A percentile compares a stretch with the other conserved stretches of the same genome.
These are phyloP conservation scores for Aegithalos caudatus DNA, from an alignment of 2,113 vertebrate species.

Conservation along the genomic window DNA sequence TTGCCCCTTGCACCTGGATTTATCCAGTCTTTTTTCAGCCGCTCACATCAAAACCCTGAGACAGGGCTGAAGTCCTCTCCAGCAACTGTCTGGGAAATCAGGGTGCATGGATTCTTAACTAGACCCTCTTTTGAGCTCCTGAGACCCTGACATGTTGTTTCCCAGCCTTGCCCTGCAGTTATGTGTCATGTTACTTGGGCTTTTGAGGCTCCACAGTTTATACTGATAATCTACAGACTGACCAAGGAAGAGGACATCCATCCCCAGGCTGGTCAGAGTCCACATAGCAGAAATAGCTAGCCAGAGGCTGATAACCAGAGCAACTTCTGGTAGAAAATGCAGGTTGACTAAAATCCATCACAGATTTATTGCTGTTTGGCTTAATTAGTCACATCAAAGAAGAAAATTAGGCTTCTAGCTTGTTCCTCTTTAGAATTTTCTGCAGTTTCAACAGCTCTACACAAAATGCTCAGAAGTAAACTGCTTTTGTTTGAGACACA, in stretches of 20 bases:
- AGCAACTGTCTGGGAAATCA: neutral
- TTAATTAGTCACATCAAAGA: neutral
- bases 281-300: neutral
- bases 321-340: neutral
- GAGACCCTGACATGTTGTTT: neutral
- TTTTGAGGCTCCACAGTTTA: neutral
- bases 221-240: neutral
- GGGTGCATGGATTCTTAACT: neutral
- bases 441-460: neutral
- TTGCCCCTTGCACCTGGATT: neutral
- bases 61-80: neutral
- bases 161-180: neutral
- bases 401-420: neutral
- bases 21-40: neutral
- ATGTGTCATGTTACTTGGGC: neutral
- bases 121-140: neutral
- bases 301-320: neutral
- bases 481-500: neutral
- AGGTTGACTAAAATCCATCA: neutral
- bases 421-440: neutral
- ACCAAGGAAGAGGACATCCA: neutral
- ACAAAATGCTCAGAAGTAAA: neutral
- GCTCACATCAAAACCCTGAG: neutral
- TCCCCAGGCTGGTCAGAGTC: neutral
- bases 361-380: neutral